Conservation (phyloP, 2,113 vertebrate species). For the Nyctibius bracteatus region DNA sequence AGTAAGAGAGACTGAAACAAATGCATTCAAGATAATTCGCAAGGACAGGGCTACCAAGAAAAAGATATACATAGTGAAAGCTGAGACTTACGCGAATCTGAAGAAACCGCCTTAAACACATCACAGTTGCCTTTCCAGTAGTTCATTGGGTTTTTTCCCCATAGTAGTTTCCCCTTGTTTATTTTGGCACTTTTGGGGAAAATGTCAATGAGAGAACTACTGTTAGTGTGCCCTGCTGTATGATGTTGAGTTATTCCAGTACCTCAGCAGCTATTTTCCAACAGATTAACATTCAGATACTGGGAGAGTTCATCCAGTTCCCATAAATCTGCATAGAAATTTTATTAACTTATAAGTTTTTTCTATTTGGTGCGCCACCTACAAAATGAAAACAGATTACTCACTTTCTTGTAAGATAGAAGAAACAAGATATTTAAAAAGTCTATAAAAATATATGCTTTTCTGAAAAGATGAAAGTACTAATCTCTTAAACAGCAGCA, state of each 20-base stretch:
- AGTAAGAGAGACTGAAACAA: neutral
- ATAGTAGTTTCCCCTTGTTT: constrained; percentile 22
- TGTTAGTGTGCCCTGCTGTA: neutral
- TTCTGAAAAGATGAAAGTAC: neutral
- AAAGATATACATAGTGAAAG: neutral
- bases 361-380: constrained; percentile 52
- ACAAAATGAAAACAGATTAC: constrained; percentile 11
- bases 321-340: constrained; percentile 17
- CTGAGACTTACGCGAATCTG: constrained; percentile 17
- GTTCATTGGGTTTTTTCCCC: neutral
- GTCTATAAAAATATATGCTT: neutral
- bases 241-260: constrained; percentile 54
- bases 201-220: constrained; percentile 45
- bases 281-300: constrained; percentile 64
- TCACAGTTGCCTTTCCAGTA: constrained; percentile 8
- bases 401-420: neutral
- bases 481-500: neutral
- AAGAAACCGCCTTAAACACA: neutral
- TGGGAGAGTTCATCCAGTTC: constrained; percentile 6
- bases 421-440: neutral
- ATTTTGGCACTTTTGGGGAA: constrained; percentile 34
- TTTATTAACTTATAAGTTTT: constrained; percentile 43
- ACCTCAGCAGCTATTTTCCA: constrained; percentile 63
- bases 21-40: neutral
- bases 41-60: neutral